Evolutionary conservation across 2,113 vertebrate genomes (phyloP).

Genomic region (Sisor rabdophorus): DNA sequence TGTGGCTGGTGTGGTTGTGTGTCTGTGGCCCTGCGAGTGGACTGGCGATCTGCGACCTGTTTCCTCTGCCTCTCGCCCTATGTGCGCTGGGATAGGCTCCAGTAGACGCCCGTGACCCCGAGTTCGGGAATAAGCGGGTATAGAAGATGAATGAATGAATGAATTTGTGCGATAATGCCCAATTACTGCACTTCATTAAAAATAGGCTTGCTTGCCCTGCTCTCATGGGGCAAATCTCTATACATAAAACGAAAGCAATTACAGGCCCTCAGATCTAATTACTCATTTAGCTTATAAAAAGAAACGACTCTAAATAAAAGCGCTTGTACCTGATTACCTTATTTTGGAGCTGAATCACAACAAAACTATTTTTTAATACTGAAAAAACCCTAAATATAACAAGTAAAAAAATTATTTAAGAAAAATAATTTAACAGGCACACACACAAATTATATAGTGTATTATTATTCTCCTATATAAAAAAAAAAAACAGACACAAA

Average conservation of each 20-base stretch:
- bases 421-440: not conserved
- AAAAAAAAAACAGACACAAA: not conserved
- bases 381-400: not conserved
- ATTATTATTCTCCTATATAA: not conserved
- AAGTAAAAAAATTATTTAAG: not conserved
- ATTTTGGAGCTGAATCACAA: conserved; percentile 16
- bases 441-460: not conserved
- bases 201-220: conserved; percentile 46
- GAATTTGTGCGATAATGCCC: not conserved
- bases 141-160: too few species aligned
- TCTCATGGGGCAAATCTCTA: conserved; percentile 33
- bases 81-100: too few species aligned
- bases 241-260: conserved; percentile 69
- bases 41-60: too few species aligned
- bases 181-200: conserved; percentile 5
- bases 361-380: not conserved
- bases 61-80: too few species aligned
- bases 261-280: conserved; percentile 65
- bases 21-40: too few species aligned
- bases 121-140: too few species aligned
- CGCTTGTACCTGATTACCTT: conserved; percentile 49
- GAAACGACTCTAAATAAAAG: conserved; percentile 57
- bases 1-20: too few species aligned
- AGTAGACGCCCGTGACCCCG: too few species aligned
- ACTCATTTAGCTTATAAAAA: conserved; percentile 50